Base-by-base conservation (phyloP, 92 coral and sea anemone genomes). In the Paramuricea clavata region DNA sequence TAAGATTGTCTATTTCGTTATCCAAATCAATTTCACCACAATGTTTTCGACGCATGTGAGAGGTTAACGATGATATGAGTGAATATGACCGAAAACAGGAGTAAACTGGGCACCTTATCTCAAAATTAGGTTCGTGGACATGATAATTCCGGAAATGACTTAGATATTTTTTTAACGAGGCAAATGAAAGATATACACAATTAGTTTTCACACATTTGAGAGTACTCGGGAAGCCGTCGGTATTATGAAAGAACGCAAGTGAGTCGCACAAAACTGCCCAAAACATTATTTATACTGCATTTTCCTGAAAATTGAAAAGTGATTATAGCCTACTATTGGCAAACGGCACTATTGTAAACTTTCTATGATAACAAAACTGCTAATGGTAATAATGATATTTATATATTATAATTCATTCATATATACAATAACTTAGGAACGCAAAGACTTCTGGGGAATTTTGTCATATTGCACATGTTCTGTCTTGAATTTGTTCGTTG, bases 1-100 rank as follows among this genome's bases (percentile, higher is more conserved):
- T 12, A 62, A 23, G 13, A 2, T 30, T 35, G 7, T 26, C 22
- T 23, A 81, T 12, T 0, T 67, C 60, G 27, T 43, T 32, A 3
- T 33, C 50, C 15, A 43, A 62, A 2, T 64, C 75, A 22, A 61
- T 31, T 68, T 76, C 81, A 16, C 22, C 54, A 60, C 75, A 44
- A 79, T 87, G 91, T 60, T 81, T 87, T 81, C 83, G 81, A 41
- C 50, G 64, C n/a, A 88, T 71, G 30, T 88, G 91, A n/a, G 83
- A 57, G 5, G 87, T 88, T 32, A 82, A 88, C 16, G 83, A 81
- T 44, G 91, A 81, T 35, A 81, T 50, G 49, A 88, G 74, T 59
- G 13, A 19, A 64, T 81, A 88, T 25, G 82, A 41, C 77, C 72
- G 81, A 69, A 50, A 74, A 41, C 88, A 88, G 3, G 49, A 34